A percentile compares a stretch with the other conserved stretches of the same genome.
Conservation (phyloP, 2,797 vertebrate species). For the Erpetoichthys calabaricus region DNA sequence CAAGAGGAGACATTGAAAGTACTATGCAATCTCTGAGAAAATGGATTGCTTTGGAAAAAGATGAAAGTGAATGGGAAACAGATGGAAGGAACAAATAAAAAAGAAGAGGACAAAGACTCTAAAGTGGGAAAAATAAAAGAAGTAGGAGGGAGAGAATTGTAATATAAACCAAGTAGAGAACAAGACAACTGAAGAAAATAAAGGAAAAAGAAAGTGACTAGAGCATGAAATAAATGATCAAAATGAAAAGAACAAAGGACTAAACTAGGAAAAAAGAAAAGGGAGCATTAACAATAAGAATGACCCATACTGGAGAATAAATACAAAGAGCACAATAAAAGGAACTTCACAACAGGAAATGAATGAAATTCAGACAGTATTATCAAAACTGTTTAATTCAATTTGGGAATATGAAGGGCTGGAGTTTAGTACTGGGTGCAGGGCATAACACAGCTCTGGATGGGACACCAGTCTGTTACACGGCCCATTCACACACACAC, state of each 20-base stretch:
- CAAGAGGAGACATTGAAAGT: no score
- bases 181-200: neutral
- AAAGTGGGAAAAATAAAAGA: neutral
- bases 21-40: neutral
- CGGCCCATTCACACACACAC: no score
- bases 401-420: no score
- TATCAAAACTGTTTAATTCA: no score
- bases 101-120: neutral
- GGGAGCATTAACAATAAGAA: neutral
- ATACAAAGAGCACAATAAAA: neutral
- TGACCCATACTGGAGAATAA: neutral
- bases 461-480: no score
- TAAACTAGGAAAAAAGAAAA: neutral
- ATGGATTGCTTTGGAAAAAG: neutral
- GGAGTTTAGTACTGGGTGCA: no score
- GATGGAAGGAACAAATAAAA: neutral
- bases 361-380: conserved; percentile 9
- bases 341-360: no score
- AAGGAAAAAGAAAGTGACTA: neutral
- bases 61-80: neutral
- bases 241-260: neutral
- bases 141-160: neutral
- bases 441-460: no score
- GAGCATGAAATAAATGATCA: neutral
- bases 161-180: neutral